Base-by-base conservation (phyloP, 2,888 invertebrate species). In the Odontocolon sp. region DNA sequence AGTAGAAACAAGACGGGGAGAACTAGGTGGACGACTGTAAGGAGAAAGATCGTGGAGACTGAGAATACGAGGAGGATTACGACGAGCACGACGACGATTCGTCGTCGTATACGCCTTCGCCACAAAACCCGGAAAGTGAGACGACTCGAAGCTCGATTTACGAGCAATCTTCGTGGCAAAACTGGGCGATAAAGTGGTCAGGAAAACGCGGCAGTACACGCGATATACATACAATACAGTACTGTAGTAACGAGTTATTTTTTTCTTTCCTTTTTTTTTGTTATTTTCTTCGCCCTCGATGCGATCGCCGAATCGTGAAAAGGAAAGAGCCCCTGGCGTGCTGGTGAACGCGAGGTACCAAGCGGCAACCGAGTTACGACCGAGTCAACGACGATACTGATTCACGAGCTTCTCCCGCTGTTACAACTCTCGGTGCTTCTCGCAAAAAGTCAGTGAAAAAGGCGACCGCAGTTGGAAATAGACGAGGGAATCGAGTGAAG, bases 241-340 rank as follows among this genome's bases (percentile, higher is more conserved):
- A 18, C 63, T 36, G 14, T 4, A 16, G 5, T 28, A 28, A 69
- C n/a, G 23, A 23, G 57, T 68, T 52, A 42, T 31, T 26, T 56
- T 26, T 42, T 18, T 38, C 14, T 40, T n/a, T n/a, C n/a, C n/a
- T n/a, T n/a, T n/a, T n/a, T n/a, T n/a, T n/a, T n/a, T n/a, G n/a
- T n/a, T n/a, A n/a, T n/a, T n/a, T n/a, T n/a, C n/a, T n/a, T n/a
- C n/a, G 18, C 33, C 47, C 26, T 81, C 78, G 57, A 79, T 78
- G 70, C 77, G 72, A 81, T 80, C 71, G 42, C 45, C 59, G 67
- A 36, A 71, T 47, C 28, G 50, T 67, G 47, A 52, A 38, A 56
- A 38, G 40, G 26, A 8, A 11, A 14, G 16, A 54, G 59, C 45
- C 33, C 42, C 40, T 31, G 52, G 40, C 59, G 42, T 64, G 45